These are phyloP conservation scores for Balanococcus diminutus DNA, from an alignment of 2,888 invertebrate species.

Conservation along the genomic window DNA sequence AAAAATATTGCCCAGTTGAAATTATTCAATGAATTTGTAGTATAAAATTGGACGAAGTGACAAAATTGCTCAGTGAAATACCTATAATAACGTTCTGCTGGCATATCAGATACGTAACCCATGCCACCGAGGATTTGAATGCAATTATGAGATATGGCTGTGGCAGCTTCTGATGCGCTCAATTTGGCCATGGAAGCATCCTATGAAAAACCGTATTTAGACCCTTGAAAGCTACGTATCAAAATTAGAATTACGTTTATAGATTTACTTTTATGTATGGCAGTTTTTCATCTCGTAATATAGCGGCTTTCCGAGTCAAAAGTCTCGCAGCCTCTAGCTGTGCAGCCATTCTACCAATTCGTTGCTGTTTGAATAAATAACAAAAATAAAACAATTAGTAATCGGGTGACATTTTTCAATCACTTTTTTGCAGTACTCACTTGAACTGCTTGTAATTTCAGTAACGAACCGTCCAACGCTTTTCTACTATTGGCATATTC, in stretches of 20 bases:
- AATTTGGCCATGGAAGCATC: conserved; percentile 80
- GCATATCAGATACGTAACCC: conserved; percentile 72
- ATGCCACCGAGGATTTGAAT: conserved; percentile 78
- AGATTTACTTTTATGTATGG: not conserved
- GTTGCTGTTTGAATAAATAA: conserved; percentile 62
- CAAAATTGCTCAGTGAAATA: conserved; percentile 57
- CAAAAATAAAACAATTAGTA: conserved; percentile 44
- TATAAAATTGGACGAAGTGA: not conserved
- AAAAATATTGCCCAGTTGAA: too few species aligned
- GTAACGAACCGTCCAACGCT: conserved; percentile 72
- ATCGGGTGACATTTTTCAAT: conserved; percentile 22
- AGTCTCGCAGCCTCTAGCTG: conserved; percentile 72
- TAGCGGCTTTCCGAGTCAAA: conserved; percentile 74
- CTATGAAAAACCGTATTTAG: conserved; percentile 58
- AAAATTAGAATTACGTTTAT: not conserved
- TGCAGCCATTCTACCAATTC: conserved; percentile 74
- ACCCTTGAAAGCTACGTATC: too few species aligned
- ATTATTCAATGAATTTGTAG: too few species aligned
- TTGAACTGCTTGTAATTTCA: conserved; percentile 73
- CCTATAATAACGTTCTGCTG: conserved; percentile 76
- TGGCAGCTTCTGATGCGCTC: conserved; percentile 73
- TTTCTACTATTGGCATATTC: conserved; percentile 70
- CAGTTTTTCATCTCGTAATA: conserved; percentile 62
- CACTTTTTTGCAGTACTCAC: conserved; percentile 60
- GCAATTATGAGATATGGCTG: conserved; percentile 72